These are phyloP conservation scores for Acleris sparsana DNA, from an alignment of 2,888 invertebrate species.

Conservation along the genomic window DNA sequence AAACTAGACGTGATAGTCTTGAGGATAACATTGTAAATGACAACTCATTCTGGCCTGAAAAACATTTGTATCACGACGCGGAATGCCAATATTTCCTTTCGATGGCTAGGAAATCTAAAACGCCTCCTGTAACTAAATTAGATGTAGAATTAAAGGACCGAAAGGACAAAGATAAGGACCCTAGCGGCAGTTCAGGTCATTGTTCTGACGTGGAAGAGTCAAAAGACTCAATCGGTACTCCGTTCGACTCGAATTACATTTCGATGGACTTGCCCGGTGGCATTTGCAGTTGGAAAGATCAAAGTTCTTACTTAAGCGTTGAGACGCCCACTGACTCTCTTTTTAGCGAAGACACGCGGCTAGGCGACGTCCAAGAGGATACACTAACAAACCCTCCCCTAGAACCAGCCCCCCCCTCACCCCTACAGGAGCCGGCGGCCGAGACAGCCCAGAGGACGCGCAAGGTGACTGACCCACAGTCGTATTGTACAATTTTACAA, in stretches of 20 bases:
- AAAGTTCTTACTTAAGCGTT: slow-evolving; percentile 89
- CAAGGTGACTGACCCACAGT: slow-evolving; percentile 81
- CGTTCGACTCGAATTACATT: slow-evolving; percentile 84
- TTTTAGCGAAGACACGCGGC: slow-evolving; percentile 47
- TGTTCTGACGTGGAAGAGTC: slow-evolving; percentile 70
- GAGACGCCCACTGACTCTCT: slow-evolving; percentile 73
- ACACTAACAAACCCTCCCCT: slow-evolving; percentile 77
- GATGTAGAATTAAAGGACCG: slow-evolving; percentile 67
- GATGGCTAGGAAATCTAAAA: slow-evolving; percentile 75
- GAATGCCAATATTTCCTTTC: slow-evolving; percentile 85
- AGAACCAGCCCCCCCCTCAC: slow-evolving; percentile 69
- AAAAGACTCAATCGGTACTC: slow-evolving; percentile 58
- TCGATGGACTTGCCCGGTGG: slow-evolving; percentile 91
- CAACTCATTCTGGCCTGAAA: slow-evolving; percentile 84
- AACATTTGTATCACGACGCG: slow-evolving; percentile 85
- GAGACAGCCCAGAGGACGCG: slow-evolving; percentile 62
- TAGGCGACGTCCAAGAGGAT: slow-evolving; percentile 72
- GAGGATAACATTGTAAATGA: slow-evolving; percentile 69
- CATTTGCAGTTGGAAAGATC: slow-evolving; percentile 91
- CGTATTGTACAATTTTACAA: slow-evolving; percentile 80
- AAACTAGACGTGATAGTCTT: slow-evolving; percentile 47
- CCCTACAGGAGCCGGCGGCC: slow-evolving; percentile 72
- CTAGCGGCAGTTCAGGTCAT: slow-evolving; percentile 84
- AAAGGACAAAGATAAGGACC: slow-evolving; percentile 84
- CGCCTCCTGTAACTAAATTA: slow-evolving; percentile 48